Conservation (phyloP, 1,140 invertebrate species). For the Sweltsa coloradensis region DNA sequence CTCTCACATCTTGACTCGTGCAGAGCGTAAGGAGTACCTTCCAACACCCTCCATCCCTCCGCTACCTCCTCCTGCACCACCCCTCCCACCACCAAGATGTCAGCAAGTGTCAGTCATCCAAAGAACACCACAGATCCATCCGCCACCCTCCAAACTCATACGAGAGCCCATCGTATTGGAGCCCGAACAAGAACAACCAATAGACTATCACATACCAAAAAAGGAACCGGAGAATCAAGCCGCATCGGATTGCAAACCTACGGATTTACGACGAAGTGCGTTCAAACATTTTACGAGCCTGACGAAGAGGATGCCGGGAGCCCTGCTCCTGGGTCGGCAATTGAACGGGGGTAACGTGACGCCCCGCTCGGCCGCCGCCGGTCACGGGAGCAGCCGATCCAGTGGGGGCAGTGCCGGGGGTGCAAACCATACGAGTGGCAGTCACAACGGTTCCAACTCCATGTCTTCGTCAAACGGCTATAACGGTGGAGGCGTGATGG, state of each 20-base stretch:
- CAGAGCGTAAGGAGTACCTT: conserved; percentile 66
- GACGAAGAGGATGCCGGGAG: no score
- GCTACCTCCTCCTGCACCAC: conserved; percentile 3
- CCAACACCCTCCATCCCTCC: conserved; percentile 28
- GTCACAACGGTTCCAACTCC: conserved; percentile 13
- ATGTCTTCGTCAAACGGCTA: no score
- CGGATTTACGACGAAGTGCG: no score
- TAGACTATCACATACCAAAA: conserved; percentile 77
- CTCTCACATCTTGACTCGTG: conserved; percentile 57
- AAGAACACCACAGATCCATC: conserved; percentile 46
- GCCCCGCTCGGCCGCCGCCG: conserved; percentile 48
- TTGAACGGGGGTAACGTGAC: conserved; percentile 23
- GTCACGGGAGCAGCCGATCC: conserved; percentile 50
- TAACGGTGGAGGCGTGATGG: conserved; percentile 30
- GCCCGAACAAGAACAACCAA: conserved; percentile 65
- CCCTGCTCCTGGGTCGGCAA: no score
- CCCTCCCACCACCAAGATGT: conserved; percentile 14
- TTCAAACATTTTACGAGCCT: no score
- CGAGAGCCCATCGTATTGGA: conserved; percentile 15
- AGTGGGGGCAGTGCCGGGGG: conserved; percentile 31
- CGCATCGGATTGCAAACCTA: no score
- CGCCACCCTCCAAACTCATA: conserved; percentile 4
- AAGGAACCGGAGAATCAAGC: conserved; percentile 29
- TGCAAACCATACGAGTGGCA: conserved; percentile 26
- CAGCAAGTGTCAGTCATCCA: conserved; percentile 59